Evolutionary conservation across 2,888 invertebrate genomes (phyloP).

Genomic region (Eupithecia abbreviata): DNA sequence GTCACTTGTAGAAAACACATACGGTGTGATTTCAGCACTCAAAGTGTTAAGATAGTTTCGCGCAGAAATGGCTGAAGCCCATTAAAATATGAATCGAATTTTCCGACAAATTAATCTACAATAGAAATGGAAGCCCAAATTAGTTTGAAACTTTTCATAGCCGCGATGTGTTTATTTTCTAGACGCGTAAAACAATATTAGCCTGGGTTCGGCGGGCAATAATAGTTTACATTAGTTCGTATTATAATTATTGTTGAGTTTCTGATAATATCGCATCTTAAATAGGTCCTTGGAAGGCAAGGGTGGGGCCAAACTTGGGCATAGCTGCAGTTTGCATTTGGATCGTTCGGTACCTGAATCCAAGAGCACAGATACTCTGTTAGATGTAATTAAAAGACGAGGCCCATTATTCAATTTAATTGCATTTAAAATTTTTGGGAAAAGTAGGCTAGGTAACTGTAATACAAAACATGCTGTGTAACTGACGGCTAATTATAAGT

Average conservation of each 20-base stretch:
- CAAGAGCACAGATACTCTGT: background rate
- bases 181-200: slow-evolving; percentile 45
- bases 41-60: slow-evolving; percentile 8
- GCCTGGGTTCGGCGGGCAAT: slow-evolving; percentile 28
- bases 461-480: no score
- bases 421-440: no score
- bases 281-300: background rate
- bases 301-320: background rate
- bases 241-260: background rate
- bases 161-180: slow-evolving; percentile 35
- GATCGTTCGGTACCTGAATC: background rate
- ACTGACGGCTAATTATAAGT: no score
- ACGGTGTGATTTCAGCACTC: no score
- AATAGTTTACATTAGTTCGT: background rate
- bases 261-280: background rate
- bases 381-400: background rate
- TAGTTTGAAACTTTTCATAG: slow-evolving; percentile 56
- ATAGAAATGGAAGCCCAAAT: slow-evolving; percentile 54
- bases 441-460: no score
- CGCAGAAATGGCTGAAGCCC: slow-evolving; percentile 17
- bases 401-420: background rate
- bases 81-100: slow-evolving; percentile 38
- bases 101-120: slow-evolving; percentile 47
- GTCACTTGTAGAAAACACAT: no score
- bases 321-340: no score